Base-by-base conservation (phyloP, 1,140 invertebrate genomes). In the Zaprionus lachaisei region DNA sequence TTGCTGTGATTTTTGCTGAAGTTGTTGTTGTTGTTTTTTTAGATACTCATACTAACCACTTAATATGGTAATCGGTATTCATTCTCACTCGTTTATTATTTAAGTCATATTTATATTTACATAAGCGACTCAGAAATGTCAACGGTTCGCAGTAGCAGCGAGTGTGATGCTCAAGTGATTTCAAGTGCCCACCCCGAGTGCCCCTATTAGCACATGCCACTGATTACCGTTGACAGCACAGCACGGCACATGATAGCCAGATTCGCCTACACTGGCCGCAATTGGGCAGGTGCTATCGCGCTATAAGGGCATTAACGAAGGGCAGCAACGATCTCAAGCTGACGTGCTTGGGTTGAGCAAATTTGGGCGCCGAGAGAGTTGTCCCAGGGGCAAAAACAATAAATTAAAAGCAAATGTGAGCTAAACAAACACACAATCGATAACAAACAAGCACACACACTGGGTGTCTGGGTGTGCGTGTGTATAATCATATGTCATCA, bases 71-170 rank as follows among this genome's bases (percentile, higher is more conserved):
- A 84, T 83, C 72, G 71, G 51, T 41, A 78, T 64, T 55, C 73
- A 56, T 15, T 76, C 41, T 75, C 65, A 63, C 58, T 64, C 72
- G 76, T 80, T 72, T 67, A n/a, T 87, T 78, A 89, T 86, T 87
- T 77, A 80, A 86, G 77, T 87, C 83, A 87, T 77, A 87, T 86
- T 87, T 77, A 77, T 77, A 77, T 73, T 79, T 79, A 70, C 74
- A 65, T 75, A 83, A 80, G 66, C 83, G 77, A 83, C 54, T 62
- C 47, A 56, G n/a, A 70, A 61, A 61, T 70, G 67, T 70, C 67
- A 70, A 68, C 65, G 26, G 65, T 37, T 66, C 64, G 37, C 62
- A n/a, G 41, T 14, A 9, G 11, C 11, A 26, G 14, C 5, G 22
- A 38, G 22, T 41, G 31, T 51, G 24, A 34, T 41, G 41, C 55